These are phyloP conservation scores for Protonibea diacanthus DNA, from an alignment of 2,797 vertebrate genomes.

Conservation along the genomic window DNA sequence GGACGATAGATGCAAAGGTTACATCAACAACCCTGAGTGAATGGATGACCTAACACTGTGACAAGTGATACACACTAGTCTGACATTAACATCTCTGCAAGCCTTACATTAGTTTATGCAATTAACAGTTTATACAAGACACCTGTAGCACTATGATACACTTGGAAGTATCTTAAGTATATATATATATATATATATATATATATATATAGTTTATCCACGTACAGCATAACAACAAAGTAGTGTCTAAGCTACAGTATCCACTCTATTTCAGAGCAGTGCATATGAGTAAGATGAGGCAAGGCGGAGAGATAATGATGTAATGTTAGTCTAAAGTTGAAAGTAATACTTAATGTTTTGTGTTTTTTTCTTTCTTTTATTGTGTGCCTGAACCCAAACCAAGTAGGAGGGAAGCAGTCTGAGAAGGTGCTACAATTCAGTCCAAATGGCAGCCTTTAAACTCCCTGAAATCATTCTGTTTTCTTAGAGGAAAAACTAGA, in stretches of 20 bases:
- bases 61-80: slow-evolving; percentile 2
- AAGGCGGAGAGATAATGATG: slow-evolving; percentile 32
- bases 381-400: neutral
- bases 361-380: neutral
- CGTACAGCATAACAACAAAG: neutral
- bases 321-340: slow-evolving; percentile 29
- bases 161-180: neutral
- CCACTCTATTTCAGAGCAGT: neutral
- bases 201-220: neutral
- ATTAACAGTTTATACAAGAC: no score
- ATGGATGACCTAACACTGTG: slow-evolving; percentile 14
- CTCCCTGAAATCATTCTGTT: neutral
- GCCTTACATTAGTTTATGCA: neutral
- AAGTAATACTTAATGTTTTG: neutral
- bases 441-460: neutral
- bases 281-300: slow-evolving; percentile 19
- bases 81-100: neutral
- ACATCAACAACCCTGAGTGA: slow-evolving; percentile 29
- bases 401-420: neutral
- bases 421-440: neutral
- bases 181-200: no score
- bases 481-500: neutral
- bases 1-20: slow-evolving; percentile 49
- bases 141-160: neutral
- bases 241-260: neutral